These are phyloP conservation scores for Ichneumoninae sp. DNA, from an alignment of 2,888 invertebrate species.

Conservation along the genomic window DNA sequence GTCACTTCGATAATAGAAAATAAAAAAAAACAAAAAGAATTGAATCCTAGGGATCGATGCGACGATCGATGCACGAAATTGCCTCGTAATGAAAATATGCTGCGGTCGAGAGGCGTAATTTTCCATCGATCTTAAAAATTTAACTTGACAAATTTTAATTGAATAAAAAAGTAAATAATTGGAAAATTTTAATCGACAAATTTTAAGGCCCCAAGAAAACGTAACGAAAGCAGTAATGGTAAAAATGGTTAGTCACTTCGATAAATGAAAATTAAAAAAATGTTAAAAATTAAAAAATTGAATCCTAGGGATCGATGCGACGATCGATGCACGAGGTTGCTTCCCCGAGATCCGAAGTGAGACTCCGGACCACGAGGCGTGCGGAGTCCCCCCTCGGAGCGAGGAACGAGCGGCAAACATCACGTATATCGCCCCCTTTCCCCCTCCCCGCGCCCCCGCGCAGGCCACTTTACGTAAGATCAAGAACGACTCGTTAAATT, in stretches of 20 bases:
- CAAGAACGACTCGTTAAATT: constrained; percentile 72
- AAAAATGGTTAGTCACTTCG: background rate
- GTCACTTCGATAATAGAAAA: background rate
- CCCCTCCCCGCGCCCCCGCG: background rate
- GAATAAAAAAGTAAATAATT: too few relatives aligned
- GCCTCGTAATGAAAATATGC: background rate
- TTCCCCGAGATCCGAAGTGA: constrained; percentile 39
- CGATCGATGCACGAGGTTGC: constrained; percentile 33
- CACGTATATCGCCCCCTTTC: background rate
- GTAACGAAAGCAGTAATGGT: background rate
- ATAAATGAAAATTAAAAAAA: background rate
- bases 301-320: background rate
- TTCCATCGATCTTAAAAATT: too few relatives aligned
- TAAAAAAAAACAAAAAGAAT: background rate
- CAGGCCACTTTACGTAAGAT: constrained; percentile 69
- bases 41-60: background rate
- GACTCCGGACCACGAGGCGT: constrained; percentile 47
- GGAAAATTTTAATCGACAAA: background rate
- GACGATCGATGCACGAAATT: constrained; percentile 35
- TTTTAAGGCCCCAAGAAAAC: background rate
- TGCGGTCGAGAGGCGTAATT: too few relatives aligned
- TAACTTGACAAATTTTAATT: background rate
- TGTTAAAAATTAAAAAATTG: background rate
- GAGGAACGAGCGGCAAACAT: background rate
- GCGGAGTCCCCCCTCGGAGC: background rate